These are phyloP conservation scores for Thecocarcelia acutangulata DNA, from an alignment of 2,888 invertebrate species.

Conservation along the genomic window DNA sequence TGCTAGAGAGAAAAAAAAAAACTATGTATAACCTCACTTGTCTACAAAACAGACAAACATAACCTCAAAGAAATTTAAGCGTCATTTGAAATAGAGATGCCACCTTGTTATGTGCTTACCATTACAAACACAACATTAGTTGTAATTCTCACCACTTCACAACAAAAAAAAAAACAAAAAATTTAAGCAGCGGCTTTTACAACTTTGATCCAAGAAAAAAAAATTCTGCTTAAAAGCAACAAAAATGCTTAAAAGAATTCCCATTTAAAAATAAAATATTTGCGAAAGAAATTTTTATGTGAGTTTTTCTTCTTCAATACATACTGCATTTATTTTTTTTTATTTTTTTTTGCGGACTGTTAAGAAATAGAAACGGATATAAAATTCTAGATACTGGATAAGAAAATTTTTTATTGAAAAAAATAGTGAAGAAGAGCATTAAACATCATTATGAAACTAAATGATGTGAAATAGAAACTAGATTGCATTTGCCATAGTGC, in stretches of 20 bases:
- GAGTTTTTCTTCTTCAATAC: slow-evolving; percentile 2
- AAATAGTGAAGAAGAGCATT: slow-evolving; percentile 16
- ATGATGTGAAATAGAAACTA: slow-evolving; percentile 62
- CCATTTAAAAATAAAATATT: slow-evolving; percentile 58
- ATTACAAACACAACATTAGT: background rate
- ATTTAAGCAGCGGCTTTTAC: slow-evolving; percentile 30
- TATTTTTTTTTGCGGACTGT: background rate
- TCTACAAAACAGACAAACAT: background rate
- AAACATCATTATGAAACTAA: slow-evolving; percentile 47
- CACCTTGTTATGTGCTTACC: slow-evolving; percentile 36
- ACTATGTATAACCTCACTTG: slow-evolving; percentile 21
- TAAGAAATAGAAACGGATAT: slow-evolving; percentile 44
- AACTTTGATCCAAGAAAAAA: slow-evolving; percentile 52
- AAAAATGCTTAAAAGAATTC: slow-evolving; percentile 43
- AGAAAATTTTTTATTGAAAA: slow-evolving; percentile 1
- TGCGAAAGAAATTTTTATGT: slow-evolving; percentile 43
- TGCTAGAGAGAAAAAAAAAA: background rate
- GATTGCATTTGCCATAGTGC: slow-evolving; percentile 44
- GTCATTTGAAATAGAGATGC: slow-evolving; percentile 43
- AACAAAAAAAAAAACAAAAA: background rate
- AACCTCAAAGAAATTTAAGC: slow-evolving; percentile 47
- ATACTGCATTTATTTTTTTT: background rate
- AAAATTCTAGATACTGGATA: slow-evolving; percentile 20
- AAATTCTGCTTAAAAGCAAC: slow-evolving; percentile 20
- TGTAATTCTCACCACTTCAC: slow-evolving; percentile 15